Base-by-base conservation (phyloP, 2,113 vertebrate species). In the Gavialis gangeticus region DNA sequence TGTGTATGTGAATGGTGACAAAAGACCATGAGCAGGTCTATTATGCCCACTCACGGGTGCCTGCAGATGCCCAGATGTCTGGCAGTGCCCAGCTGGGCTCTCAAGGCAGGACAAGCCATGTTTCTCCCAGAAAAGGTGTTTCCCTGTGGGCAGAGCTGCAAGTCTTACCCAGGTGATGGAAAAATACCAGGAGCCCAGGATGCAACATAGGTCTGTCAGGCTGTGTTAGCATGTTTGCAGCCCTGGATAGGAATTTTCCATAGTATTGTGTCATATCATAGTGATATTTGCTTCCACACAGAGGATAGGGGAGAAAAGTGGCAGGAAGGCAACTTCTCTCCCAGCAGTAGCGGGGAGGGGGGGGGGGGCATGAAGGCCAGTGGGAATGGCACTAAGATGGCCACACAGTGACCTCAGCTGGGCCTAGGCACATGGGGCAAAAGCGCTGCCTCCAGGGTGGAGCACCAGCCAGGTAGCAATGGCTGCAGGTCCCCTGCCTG, bases 41-140 rank as follows among this genome's bases (percentile, higher is more conserved):
- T 46, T 46, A 46, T 46, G 46, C 46, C 46, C 46, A 46, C 46
- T 46, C 46, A 9, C 9, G 6, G 46, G 46, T 46, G 9, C 46
- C 46, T 46, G 46, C 46, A 46, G 46, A 46, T 46, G 46, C 9
- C 46, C 46, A 46, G 46, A 46, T 46, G 46, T 46, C 46, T 46
- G 73, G 73, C 82, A 22, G 55, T 11, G 4, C 64, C 64, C 1
- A 1, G 28, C 3, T 12, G 6, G 3, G 1, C 17, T 21, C 62
- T 28, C 2, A 24, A 60, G 37, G n/a, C 24, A 0, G 7, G 11
- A 0, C 63, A 75, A 77, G 60, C 63, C 58, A 30, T 24, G 22
- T 22, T 1, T 2, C 0, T 5, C 10, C 25, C 2, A 5, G 76
- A 13, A 1, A 10, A 1, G 6, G 63, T 80, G 67, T 21, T 17